Evolutionary conservation across 23 tunicate species (phyloP), one percentile per base, ranked within the genome.

Genomic region (Pegea sp.): DNA sequence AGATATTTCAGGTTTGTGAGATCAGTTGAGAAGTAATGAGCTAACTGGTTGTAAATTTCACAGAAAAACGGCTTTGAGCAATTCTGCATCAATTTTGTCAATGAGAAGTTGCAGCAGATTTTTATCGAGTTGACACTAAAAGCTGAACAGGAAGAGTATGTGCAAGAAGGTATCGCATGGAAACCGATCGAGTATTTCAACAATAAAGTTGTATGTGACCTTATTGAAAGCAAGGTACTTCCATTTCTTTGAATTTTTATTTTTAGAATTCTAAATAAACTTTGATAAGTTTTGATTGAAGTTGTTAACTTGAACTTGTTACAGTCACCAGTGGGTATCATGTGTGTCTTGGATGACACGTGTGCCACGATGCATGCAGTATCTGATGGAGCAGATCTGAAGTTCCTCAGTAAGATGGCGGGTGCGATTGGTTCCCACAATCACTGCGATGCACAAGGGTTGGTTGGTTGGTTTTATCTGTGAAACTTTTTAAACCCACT

Each of bases 81-180:
- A 46, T 89, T 89, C 34, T 77, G 91, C 59, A 89, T 89, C 63
- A 89, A 89, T 53, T 89, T 69, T 44, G 91, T 77, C 44, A 89
- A 89, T 56, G 98, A 89, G 52, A 89, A 89, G 34, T 54, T 89
- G 24, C 98, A 89, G 49, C 98, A 89, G 43, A 71, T 76, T 26
- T 89, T 89, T 60, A 77, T 89, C 25, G 98, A 89, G 48, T 65
- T 89, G 21, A 89, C 98, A 22, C 54, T 89, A 49, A 77, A 77
- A 62, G 98, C 90, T 3, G 98, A 89, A 43, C 98, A 89, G 53
- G 98, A 89, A 69, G 98, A 89, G 55, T 89, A 89, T 63, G 81
- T 76, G 2, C 74, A 67, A 61, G 98, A 89, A 57, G 98, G 98
- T 2, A 77, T 89, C 29, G 34, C 57, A 42, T 89, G 98, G 98